Evolutionary conservation across 2,888 invertebrate species (phyloP).

Genomic region (Mesorhabditis spiculigera): DNA sequence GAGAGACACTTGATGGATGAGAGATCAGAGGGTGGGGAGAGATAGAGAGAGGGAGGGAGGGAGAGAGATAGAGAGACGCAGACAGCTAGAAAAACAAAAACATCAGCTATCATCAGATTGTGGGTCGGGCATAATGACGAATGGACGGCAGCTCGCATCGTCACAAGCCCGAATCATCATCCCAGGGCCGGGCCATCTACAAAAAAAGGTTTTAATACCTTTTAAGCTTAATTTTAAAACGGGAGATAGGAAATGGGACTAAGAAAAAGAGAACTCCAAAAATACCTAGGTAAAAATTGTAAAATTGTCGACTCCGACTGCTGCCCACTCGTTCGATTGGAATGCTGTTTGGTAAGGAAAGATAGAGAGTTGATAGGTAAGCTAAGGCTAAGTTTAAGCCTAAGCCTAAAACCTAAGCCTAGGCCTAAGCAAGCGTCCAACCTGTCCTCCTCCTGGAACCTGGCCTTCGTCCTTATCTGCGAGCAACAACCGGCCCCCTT

Average conservation of each 20-base stretch:
- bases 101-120: constrained; percentile 6
- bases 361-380: too few species aligned
- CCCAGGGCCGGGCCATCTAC: constrained; percentile 3
- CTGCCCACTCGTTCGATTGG: background rate
- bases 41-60: background rate
- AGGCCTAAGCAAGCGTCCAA: background rate
- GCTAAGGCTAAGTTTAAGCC: background rate
- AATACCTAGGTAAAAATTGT: background rate
- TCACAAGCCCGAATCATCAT: background rate
- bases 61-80: background rate
- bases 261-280: too few species aligned
- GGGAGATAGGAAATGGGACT: too few species aligned
- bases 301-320: background rate
- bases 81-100: background rate
- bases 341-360: background rate
- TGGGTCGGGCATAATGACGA: background rate
- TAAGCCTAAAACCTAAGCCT: background rate
- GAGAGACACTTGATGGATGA: background rate
- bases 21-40: background rate
- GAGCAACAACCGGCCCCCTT: background rate
- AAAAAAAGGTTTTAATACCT: too few species aligned
- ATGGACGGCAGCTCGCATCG: background rate
- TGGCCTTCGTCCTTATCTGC: background rate
- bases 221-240: too few species aligned
- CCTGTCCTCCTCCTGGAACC: background rate